Conservation (phyloP, 2,113 vertebrate genomes). For the Indicator indicator region DNA sequence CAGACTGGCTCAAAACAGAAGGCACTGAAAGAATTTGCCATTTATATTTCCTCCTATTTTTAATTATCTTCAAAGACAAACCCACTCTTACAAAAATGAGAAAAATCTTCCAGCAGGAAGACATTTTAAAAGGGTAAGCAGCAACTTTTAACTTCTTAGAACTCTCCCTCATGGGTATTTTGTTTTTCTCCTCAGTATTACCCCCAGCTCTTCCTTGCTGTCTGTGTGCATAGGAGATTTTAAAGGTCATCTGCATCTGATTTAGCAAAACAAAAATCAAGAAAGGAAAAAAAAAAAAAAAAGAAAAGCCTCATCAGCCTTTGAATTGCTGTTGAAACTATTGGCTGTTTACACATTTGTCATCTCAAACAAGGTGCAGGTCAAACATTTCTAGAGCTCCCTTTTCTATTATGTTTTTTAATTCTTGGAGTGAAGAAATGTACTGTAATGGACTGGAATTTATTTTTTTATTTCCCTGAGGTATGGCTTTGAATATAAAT, state of each 20-base stretch:
- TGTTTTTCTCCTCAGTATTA: neutral
- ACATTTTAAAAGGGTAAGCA: slow-evolving; percentile 33
- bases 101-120: neutral
- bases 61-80: neutral
- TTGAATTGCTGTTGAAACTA: slow-evolving; percentile 16
- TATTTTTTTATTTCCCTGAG: neutral
- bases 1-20: neutral
- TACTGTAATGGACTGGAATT: neutral
- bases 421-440: neutral
- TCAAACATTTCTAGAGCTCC: slow-evolving; percentile 9
- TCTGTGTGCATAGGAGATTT: neutral
- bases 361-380: slow-evolving; percentile 29
- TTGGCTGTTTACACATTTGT: neutral
- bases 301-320: neutral
- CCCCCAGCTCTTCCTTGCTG: neutral
- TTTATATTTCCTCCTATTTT: slow-evolving; percentile 5
- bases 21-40: neutral
- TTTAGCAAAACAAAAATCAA: neutral
- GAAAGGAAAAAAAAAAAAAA: neutral
- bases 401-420: neutral
- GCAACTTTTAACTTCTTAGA: slow-evolving; percentile 37
- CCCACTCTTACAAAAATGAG: neutral
- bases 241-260: slow-evolving; percentile 39
- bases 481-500: too few species aligned
- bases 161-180: slow-evolving; percentile 8